A percentile compares a stretch with the other conserved stretches of the same genome.
Conservation (phyloP, 2,113 vertebrate species). For the Naja naja region DNA sequence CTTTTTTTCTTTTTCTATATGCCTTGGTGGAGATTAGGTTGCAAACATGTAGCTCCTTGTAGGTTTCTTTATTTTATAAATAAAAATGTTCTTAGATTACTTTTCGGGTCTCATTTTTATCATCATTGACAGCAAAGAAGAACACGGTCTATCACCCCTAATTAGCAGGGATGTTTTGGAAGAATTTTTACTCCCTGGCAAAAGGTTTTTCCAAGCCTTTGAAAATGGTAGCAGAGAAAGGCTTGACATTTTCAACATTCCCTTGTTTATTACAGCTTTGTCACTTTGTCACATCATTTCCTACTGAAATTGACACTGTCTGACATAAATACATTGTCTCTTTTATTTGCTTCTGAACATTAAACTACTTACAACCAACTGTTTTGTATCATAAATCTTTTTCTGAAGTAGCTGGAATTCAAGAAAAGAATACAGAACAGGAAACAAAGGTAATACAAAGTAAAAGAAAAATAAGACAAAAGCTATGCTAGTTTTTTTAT, state of each 20-base stretch:
- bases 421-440: background rate
- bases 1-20: no score
- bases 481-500: background rate
- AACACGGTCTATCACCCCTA: no score
- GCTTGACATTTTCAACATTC: background rate
- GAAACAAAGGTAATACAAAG: background rate
- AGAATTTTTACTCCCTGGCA: no score
- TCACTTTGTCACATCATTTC: slow-evolving; percentile 6
- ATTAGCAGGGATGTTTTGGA: no score
- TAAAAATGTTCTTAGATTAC: no score
- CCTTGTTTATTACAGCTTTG: background rate
- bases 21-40: no score
- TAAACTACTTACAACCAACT: background rate
- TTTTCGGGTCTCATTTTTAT: no score
- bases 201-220: no score
- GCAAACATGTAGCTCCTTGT: no score
- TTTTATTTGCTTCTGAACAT: slow-evolving; percentile 22
- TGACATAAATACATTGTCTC: background rate
- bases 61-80: no score
- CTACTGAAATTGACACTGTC: slow-evolving; percentile 33
- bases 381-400: background rate
- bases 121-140: no score
- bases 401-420: background rate
- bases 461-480: rapidly evolving
- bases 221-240: no score